Conservation (phyloP, 23 tunicate genomes). For the Pegea sp. region DNA sequence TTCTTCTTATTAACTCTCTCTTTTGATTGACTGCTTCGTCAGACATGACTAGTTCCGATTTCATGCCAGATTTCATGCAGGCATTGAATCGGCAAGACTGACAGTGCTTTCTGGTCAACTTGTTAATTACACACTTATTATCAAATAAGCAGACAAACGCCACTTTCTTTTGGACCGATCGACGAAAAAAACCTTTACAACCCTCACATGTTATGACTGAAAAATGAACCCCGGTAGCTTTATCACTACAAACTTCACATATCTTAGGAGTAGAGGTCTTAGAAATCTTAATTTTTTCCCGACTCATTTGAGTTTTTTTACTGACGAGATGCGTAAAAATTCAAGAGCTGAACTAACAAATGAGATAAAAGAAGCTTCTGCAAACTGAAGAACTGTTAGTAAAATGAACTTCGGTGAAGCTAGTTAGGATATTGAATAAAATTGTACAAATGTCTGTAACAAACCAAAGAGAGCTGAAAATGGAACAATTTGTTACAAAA, state of each 20-base stretch:
- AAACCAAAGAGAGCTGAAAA: too few relatives aligned
- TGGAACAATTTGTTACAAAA: too few relatives aligned
- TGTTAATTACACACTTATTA: slow-evolving; percentile 52
- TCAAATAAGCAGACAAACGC: slow-evolving; percentile 58
- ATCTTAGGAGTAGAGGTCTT: too few relatives aligned
- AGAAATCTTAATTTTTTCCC: too few relatives aligned
- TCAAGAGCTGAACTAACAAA: too few relatives aligned
- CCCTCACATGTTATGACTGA: slow-evolving; percentile 88
- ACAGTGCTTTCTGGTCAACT: slow-evolving; percentile 75
- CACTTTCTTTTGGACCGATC: slow-evolving; percentile 57
- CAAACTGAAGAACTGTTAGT: too few relatives aligned
- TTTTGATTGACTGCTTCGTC: slow-evolving; percentile 78
- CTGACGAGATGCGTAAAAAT: too few relatives aligned
- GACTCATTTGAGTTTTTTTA: too few relatives aligned
- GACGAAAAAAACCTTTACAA: slow-evolving; percentile 92
- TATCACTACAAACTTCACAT: slow-evolving; percentile 59
- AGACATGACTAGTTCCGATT: slow-evolving; percentile 45
- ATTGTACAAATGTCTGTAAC: too few relatives aligned
- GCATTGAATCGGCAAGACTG: slow-evolving; percentile 85
- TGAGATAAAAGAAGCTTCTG: too few relatives aligned
- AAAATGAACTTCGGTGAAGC: too few relatives aligned
- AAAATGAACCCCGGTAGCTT: slow-evolving; percentile 70
- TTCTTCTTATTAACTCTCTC: slow-evolving; percentile 39
- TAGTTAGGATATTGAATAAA: too few relatives aligned
- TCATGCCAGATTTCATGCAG: slow-evolving; percentile 58